Conservation (phyloP, 2,888 invertebrate genomes). For the Caenorhabditis angaria region DNA sequence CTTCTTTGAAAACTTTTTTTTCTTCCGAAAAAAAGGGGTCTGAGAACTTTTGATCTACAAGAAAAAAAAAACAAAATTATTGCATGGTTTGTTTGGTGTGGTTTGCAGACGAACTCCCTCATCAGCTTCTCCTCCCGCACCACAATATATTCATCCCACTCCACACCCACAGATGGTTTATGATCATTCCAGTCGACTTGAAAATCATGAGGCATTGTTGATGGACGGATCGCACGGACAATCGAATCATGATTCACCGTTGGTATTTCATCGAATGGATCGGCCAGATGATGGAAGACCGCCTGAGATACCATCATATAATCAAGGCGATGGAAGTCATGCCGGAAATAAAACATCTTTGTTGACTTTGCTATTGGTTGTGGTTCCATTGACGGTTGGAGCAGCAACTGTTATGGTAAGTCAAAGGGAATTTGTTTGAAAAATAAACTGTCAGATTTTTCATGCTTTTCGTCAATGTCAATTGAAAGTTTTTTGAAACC, state of each 20-base stretch:
- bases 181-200: slow-evolving; percentile 43
- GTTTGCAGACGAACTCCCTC: slow-evolving; percentile 35
- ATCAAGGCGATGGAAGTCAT: slow-evolving; percentile 6
- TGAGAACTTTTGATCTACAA: no score
- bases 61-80: not conserved
- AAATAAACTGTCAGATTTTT: no score
- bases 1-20: no score
- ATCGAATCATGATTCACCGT: slow-evolving; percentile 43
- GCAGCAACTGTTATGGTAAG: slow-evolving; percentile 65
- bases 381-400: slow-evolving; percentile 71
- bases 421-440: not conserved
- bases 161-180: slow-evolving; percentile 24
- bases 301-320: slow-evolving; percentile 21
- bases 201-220: not conserved
- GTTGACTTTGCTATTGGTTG: slow-evolving; percentile 67
- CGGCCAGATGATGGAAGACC: slow-evolving; percentile 47
- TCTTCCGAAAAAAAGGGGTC: not conserved
- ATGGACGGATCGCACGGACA: not conserved
- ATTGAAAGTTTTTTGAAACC: no score
- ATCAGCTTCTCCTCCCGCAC: slow-evolving; percentile 20
- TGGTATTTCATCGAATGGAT: slow-evolving; percentile 59
- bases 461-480: no score
- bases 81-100: slow-evolving; percentile 43
- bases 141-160: slow-evolving; percentile 16
- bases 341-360: slow-evolving; percentile 58